Base-by-base conservation (phyloP, 2,797 vertebrate genomes). In the Vipera latastei region DNA sequence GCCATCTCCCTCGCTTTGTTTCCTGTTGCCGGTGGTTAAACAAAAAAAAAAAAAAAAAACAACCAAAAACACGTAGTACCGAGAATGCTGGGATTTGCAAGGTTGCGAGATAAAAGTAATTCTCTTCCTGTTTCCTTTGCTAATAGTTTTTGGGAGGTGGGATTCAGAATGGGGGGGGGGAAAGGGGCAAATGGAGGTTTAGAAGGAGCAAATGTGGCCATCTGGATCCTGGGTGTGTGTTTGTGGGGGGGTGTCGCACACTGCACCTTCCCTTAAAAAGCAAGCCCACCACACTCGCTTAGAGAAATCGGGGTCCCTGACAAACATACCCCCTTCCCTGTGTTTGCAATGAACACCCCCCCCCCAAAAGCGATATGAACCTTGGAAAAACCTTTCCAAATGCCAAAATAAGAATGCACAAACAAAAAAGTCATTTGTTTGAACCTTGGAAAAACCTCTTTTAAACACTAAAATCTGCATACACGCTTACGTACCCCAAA, bases 1-100 rank as follows among this genome's bases (percentile, higher is more conserved):
- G 0, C 6, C 32, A 3, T 20, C 6, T 20, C 32, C 0, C 73
- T 11, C 1, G 1, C 18, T 22, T 22, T 44, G 7, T 78, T 3
- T 78, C 69, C 69, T 78, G 32, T 44, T 22, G 69, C 18, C 2
- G 11, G 18, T 78, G 38, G 38, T 44, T 22, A 20, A 73, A 20
- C 6, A 20, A 73, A 16, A 3, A 20, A 22, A 57, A 57, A 5
- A 57, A 4, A 32, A 32, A 32, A 32, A n/a, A n/a, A n/a, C n/a
- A n/a, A 32, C 32, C 32, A 1, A 32, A 32, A 32, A 32, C 32
- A 4, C 32, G 1, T 3, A 4, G 16, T 3, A 20, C 16, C 1
- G 18, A 78, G 32, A 44, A 78, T 6, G 32, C 3, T 9, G 32
- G 32, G 16, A 78, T 44, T 78, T 18, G 18, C 32, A 44, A 9